Base-by-base conservation (phyloP, 2,888 invertebrate genomes). In the Laspeyria flexula region DNA sequence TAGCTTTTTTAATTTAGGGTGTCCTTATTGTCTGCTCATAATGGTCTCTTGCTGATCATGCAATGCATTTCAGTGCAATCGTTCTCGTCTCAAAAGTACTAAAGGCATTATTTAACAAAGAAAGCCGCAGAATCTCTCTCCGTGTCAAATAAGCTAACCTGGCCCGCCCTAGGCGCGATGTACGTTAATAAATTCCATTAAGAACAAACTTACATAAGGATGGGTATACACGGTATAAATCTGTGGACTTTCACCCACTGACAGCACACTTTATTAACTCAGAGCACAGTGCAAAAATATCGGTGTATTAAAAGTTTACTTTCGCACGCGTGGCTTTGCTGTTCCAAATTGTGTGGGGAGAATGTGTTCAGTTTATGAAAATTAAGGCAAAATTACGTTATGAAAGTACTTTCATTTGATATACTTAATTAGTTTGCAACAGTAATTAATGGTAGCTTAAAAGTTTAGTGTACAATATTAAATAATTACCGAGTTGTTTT, bases 161-260 rank as follows among this genome's bases (percentile, higher is more conserved):
- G 40, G 5, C 18, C 43, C 27, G 56, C 56, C 63, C 41, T 63
- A 60, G 55, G 50, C 60, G 58, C 49, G 45, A 59, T 71, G 69
- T 74, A 76, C 73, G 71, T 72, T 73, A 77, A 82, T 81, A 83
- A 73, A 83, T 80, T 75, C 79, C 80, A 80, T 81, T 77, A 80
- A 71, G 60, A 53, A 57, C 46, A 29, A 55, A 49, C 53, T 82
- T 80, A 73, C 71, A 66, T 77, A 81, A 83, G 77, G 81, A 80
- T 75, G 77, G 55, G 69, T 52, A 60, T 69, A 52, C 65, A 66
- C 73, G 50, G 68, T 68, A 74, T 82, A 83, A 82, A 81, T 83
- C 81, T 76, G 76, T 54, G 43, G 55, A 79, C 83, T 83, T 83
- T 83, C 83, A 76, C 83, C 61, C 63, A 60, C 75, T 70, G 80